A percentile compares a stretch with the other conserved stretches of the same genome.
Conservation (phyloP, 2,888 invertebrate genomes). For the Cecidostiba fungosa region DNA sequence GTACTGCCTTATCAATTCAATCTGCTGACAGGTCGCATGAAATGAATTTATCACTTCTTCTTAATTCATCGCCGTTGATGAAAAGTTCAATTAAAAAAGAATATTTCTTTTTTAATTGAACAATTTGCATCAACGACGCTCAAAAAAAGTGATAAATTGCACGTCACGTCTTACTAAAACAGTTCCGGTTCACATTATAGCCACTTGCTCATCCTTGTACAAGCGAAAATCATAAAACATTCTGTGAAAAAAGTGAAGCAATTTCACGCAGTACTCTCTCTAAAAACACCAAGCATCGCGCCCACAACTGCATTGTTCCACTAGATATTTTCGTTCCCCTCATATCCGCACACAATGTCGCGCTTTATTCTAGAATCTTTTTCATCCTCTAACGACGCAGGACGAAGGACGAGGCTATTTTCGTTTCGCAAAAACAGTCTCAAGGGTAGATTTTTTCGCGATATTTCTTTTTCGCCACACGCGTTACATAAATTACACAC, state of each 20-base stretch:
- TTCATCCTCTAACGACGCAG: conserved; percentile 1
- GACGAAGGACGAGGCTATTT: conserved; percentile 32
- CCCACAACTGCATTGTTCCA: background rate
- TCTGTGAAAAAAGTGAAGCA: background rate
- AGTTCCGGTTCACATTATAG: no score
- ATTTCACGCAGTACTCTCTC: background rate
- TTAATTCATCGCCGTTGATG: no score
- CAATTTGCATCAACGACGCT: no score
- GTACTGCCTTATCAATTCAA: no score
- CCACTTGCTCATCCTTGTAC: no score
- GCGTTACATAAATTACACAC: background rate
- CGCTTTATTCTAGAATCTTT: background rate
- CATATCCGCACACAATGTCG: background rate
- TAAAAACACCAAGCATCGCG: background rate
- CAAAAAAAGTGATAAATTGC: no score
- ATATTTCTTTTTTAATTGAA: no score
- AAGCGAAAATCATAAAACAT: background rate
- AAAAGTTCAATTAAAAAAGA: no score
- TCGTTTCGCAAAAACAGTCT: background rate
- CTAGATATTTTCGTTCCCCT: background rate
- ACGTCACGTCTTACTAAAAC: no score
- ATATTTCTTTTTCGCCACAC: background rate
- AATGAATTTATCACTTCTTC: no score
- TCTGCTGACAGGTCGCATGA: no score
- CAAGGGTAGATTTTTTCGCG: conserved; percentile 43